phyloP scores from a whole-genome alignment of 2,888 invertebrate species.

The Phragmatobia fuliginosa region DNA sequence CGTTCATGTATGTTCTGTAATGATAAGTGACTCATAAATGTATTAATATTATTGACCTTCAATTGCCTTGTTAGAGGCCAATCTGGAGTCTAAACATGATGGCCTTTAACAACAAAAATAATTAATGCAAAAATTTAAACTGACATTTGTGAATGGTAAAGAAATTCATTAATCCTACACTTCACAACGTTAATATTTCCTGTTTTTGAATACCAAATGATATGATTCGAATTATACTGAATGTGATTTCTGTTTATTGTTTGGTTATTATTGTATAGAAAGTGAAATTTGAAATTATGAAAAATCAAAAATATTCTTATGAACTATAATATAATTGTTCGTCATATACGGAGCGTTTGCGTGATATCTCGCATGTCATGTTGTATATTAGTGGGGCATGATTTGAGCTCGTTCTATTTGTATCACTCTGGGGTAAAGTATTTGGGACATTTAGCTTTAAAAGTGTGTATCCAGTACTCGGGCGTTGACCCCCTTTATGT shows the following conservation, averaged over 20 bases:
- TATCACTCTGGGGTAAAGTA: slow-evolving; percentile 63
- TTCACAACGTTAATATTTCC: slow-evolving; percentile 30
- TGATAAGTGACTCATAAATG: slow-evolving; percentile 34
- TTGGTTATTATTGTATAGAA: not conserved
- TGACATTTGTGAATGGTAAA: slow-evolving; percentile 29
- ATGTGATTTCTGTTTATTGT: not conserved
- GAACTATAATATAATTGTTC: not conserved
- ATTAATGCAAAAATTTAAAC: slow-evolving; percentile 43
- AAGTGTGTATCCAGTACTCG: slow-evolving; percentile 65
- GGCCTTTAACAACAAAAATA: slow-evolving; percentile 51
- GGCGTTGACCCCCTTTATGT: slow-evolving; percentile 66
- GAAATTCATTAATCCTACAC: slow-evolving; percentile 38
- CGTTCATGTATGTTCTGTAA: slow-evolving; percentile 29
- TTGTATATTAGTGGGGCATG: slow-evolving; percentile 45
- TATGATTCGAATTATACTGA: slow-evolving; percentile 1
- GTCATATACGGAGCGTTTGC: slow-evolving; percentile 25
- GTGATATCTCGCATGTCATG: slow-evolving; percentile 21
- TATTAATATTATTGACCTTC: slow-evolving; percentile 47
- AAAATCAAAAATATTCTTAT: not conserved
- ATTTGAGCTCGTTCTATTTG: slow-evolving; percentile 57
- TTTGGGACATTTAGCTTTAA: slow-evolving; percentile 69
- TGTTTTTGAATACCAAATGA: slow-evolving; percentile 14
- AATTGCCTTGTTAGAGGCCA: slow-evolving; percentile 25
- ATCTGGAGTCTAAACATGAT: slow-evolving; percentile 38
- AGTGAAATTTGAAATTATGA: too few species aligned